These are phyloP conservation scores for Mactromeris polynyma DNA, from an alignment of 2,888 invertebrate species.

Conservation along the genomic window DNA sequence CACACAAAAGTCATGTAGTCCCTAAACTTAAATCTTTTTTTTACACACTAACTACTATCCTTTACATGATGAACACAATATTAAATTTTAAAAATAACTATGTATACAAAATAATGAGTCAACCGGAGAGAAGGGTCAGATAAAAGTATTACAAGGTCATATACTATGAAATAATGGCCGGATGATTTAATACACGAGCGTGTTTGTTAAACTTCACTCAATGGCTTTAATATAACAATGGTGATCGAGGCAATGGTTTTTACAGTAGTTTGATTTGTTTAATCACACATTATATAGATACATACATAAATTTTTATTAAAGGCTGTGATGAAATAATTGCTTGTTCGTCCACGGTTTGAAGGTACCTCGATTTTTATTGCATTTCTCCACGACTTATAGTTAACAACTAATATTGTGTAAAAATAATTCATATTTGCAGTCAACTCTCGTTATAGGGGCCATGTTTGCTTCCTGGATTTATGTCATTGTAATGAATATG, in stretches of 20 bases:
- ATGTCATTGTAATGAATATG: too few relatives aligned
- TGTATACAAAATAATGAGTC: constrained; percentile 8
- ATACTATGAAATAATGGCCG: not conserved
- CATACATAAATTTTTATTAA: too few relatives aligned
- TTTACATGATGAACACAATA: not conserved
- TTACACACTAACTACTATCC: not conserved
- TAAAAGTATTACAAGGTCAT: not conserved
- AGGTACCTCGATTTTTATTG: too few relatives aligned
- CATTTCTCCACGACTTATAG: too few relatives aligned
- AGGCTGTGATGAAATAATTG: too few relatives aligned
- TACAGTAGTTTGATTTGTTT: not conserved
- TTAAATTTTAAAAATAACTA: constrained; percentile 18
- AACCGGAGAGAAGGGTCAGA: not conserved
- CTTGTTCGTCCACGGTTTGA: too few relatives aligned
- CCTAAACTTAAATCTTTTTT: not conserved
- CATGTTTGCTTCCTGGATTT: too few relatives aligned
- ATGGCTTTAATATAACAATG: not conserved
- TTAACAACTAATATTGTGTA: too few relatives aligned
- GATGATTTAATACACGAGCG: not conserved
- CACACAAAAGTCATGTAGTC: not conserved
- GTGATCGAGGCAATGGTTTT: not conserved
- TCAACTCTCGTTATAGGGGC: too few relatives aligned
- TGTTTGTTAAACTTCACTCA: not conserved
- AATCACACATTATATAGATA: not conserved
- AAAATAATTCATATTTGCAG: too few relatives aligned